Evolutionary conservation across 2,113 vertebrate genomes (phyloP).

Genomic region (Alaudala cheleensis): DNA sequence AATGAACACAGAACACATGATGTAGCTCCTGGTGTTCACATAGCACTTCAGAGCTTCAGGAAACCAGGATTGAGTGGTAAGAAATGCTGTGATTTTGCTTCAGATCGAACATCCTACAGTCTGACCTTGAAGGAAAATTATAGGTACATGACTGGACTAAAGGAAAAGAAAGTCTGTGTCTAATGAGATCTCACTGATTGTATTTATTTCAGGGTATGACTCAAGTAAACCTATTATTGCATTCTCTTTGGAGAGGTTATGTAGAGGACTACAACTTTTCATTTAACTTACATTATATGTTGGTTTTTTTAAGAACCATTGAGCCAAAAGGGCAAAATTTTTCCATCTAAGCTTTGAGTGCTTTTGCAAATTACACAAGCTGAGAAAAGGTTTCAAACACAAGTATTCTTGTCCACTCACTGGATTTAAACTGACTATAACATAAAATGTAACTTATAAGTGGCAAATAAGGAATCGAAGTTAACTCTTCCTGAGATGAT

Average conservation of each 20-base stretch:
- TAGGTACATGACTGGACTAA: background rate
- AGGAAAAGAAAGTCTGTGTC: background rate
- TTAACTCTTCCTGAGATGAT: background rate
- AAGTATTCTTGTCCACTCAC: background rate
- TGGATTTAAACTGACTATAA: background rate
- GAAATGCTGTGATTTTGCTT: background rate
- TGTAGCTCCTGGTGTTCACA: background rate
- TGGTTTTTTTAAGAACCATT: background rate
- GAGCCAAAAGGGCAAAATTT: background rate
- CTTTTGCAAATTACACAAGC: background rate
- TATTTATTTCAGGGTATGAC: background rate
- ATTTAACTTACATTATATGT: background rate
- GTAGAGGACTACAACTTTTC: background rate
- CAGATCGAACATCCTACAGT: background rate
- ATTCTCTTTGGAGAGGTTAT: background rate
- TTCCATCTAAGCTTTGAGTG: background rate
- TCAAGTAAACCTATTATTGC: background rate
- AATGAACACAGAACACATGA: background rate
- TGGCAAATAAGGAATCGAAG: background rate
- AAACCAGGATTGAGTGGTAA: constrained; percentile 1
- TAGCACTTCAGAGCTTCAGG: background rate
- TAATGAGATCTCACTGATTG: constrained; percentile 11
- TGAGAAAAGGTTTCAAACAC: background rate
- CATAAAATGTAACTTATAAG: background rate
- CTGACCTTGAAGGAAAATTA: constrained; percentile 34